Conservation (phyloP, 1,140 invertebrate species). For the Drosophila sproati region DNA sequence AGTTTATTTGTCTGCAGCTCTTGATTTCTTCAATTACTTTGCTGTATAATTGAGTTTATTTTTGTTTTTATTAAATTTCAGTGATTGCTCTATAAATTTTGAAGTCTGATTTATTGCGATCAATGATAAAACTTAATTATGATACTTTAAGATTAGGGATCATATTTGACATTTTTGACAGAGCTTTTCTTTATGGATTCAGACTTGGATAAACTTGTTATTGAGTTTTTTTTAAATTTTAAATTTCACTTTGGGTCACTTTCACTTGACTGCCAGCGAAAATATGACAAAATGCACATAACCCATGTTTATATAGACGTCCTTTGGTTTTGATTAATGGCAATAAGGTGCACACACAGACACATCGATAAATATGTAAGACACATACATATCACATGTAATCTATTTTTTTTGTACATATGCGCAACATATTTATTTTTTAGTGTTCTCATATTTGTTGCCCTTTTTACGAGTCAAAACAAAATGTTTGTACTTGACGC, state of each 20-base stretch:
- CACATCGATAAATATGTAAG: neutral
- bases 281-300: neutral
- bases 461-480: neutral
- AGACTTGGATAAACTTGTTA: neutral
- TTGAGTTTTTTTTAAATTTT: neutral
- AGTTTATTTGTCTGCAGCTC: neutral
- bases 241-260: neutral
- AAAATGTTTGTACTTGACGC: neutral
- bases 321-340: neutral
- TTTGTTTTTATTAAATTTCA: no score
- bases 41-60: neutral
- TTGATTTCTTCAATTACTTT: constrained; percentile 1
- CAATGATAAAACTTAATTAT: no score
- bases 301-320: no score
- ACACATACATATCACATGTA: no score
- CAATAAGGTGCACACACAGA: neutral
- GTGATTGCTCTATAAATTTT: no score
- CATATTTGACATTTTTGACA: no score
- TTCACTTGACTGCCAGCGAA: neutral
- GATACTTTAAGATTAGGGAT: no score
- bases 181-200: neutral
- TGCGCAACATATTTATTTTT: neutral
- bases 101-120: no score
- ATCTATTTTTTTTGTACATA: no score
- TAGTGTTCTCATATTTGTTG: constrained; percentile 1